phyloP scores from a whole-genome alignment of 2,888 invertebrate genomes.

The Ochropleura plecta region DNA sequence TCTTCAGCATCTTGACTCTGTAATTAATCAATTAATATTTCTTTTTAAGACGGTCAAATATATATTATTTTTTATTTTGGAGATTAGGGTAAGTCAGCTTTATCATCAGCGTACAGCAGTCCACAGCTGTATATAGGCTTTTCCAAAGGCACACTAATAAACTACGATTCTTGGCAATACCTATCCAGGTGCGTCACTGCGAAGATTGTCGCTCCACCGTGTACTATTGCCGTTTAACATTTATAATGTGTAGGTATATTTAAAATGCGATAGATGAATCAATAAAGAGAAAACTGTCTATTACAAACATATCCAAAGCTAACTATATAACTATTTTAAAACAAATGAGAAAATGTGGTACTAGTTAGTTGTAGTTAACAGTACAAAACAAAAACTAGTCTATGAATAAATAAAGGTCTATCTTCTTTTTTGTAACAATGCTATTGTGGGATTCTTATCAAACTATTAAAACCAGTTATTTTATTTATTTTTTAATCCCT shows the following conservation, averaged over 20 bases:
- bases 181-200: neutral
- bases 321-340: too few relatives aligned
- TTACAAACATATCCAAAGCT: neutral
- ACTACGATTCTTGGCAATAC: neutral
- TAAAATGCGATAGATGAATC: neutral
- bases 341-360: neutral
- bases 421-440: neutral
- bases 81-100: neutral
- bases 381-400: neutral
- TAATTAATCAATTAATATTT: conserved; percentile 46
- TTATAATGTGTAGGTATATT: neutral
- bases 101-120: neutral
- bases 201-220: neutral
- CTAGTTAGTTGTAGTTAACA: neutral
- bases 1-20: conserved; percentile 81
- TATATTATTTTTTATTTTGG: neutral
- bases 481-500: neutral
- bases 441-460: neutral
- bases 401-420: neutral
- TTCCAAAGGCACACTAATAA: neutral
- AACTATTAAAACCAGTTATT: neutral
- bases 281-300: neutral
- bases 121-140: neutral
- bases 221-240: neutral
- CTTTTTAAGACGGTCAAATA: neutral